Evolutionary conservation across 2,888 invertebrate species (phyloP), one percentile per base, ranked within the genome.

Genomic region (Disparrhopalites patrizii): DNA sequence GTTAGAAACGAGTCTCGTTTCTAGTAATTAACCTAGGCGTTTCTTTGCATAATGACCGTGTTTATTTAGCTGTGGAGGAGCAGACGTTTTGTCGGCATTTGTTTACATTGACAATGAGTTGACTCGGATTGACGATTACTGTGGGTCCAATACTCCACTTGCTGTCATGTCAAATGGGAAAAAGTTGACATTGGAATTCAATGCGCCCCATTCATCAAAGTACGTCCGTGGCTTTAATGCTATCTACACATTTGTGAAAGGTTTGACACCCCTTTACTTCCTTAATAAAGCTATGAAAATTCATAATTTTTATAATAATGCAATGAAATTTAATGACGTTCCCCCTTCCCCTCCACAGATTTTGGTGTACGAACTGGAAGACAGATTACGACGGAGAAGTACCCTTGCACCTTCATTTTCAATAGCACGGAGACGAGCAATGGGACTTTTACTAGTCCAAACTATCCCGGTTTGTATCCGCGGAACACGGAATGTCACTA

Each of bases 111-210:
- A 90, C 1, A 54, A 58, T 36, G 84, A 90, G 75, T 85, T 90
- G 82, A 91, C 93, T 78, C 87, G 91, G 77, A 87, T 93, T 64
- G 92, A 92, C 76, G 87, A 88, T 28, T 91, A 91, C 78, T 97
- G 97, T 78, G 94, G 93, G 7, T 84, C 84, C 38, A 85, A 86
- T 71, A 80, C 88, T 61, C 94, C 95, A 0, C 88, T 89, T 73
- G 91, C 92, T 65, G 84, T 96, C 72, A 96, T 97, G 95, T 96
- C 95, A 66, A 92, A 89, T 78, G 91, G 92, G 47, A 89, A 91
- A 57, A 85, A 89, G 76, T 82, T 97, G 77, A 87, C 90, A 78
- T 81, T 97, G 65, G 91, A 93, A 80, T 95, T 95, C 79, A 84
- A 87, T 68, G 91, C 91, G 55, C 83, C 86, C 60, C 83, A 85